These are phyloP conservation scores for Notamacropus eugenii DNA, from an alignment of 2,797 vertebrate genomes.

Conservation along the genomic window DNA sequence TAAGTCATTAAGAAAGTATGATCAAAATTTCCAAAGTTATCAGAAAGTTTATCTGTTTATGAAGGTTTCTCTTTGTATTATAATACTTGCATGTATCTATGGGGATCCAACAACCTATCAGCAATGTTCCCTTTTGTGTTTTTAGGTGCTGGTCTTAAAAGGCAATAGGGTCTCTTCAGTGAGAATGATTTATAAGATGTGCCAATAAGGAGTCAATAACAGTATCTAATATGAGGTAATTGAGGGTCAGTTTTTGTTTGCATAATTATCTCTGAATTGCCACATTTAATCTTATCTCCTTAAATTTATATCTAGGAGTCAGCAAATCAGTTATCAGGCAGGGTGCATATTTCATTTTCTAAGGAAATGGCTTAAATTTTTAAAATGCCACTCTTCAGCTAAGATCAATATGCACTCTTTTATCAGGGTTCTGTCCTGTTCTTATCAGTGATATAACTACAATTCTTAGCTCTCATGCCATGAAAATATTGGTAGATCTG, in stretches of 20 bases:
- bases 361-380: conserved; percentile 31
- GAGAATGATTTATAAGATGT: conserved; percentile 69
- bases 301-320: conserved; percentile 65
- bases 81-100: conserved; percentile 42
- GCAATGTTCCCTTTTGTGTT: conserved; percentile 53
- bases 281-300: conserved; percentile 74
- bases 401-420: background rate
- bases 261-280: conserved; percentile 74
- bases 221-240: conserved; percentile 68
- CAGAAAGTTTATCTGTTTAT: conserved; percentile 48
- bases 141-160: conserved; percentile 52
- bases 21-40: conserved; percentile 53
- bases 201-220: conserved; percentile 60
- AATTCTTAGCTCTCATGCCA: background rate
- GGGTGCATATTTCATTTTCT: conserved; percentile 50
- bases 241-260: conserved; percentile 71
- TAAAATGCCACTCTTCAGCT: conserved; percentile 3
- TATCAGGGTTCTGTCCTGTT: background rate
- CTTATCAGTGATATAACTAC: background rate
- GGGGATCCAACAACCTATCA: conserved; percentile 47
- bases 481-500: background rate
- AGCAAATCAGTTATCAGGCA: conserved; percentile 45
- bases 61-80: conserved; percentile 23
- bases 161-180: conserved; percentile 56
- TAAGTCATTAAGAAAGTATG: background rate